Evolutionary conservation across 2,797 vertebrate genomes (phyloP).

Genomic region (Hylomyscus alleni): DNA sequence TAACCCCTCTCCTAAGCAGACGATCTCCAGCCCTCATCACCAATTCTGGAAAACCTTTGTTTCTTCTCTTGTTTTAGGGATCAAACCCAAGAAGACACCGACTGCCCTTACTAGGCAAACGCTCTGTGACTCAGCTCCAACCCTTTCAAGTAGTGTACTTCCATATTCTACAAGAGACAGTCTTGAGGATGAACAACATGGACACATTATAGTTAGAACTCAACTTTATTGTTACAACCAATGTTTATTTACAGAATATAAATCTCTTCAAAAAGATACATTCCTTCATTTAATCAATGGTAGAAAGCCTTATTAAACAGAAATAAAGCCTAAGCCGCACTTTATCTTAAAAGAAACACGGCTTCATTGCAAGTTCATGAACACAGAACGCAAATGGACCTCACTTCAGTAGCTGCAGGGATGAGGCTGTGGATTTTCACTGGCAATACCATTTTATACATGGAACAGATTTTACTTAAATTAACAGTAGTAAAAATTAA

Average conservation of each 20-base stretch:
- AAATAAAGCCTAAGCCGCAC: constrained; percentile 86
- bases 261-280: constrained; percentile 91
- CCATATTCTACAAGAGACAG: neutral
- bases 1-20: neutral
- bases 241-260: constrained; percentile 92
- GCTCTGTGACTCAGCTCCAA: neutral
- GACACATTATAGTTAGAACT: constrained; percentile 86
- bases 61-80: neutral
- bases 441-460: constrained; percentile 83
- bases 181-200: constrained; percentile 28
- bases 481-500: constrained; percentile 78
- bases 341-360: constrained; percentile 87
- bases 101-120: neutral
- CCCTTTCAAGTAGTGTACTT: neutral
- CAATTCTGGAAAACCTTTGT: neutral
- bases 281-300: constrained; percentile 89
- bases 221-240: constrained; percentile 90
- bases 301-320: constrained; percentile 86
- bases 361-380: constrained; percentile 84
- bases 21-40: neutral
- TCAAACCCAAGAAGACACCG: neutral
- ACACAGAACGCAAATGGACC: constrained; percentile 82
- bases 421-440: constrained; percentile 80
- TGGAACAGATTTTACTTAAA: constrained; percentile 83
- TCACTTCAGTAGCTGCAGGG: constrained; percentile 85